phyloP scores from a whole-genome alignment of 1,140 invertebrate species.

The Manduca sexta region DNA sequence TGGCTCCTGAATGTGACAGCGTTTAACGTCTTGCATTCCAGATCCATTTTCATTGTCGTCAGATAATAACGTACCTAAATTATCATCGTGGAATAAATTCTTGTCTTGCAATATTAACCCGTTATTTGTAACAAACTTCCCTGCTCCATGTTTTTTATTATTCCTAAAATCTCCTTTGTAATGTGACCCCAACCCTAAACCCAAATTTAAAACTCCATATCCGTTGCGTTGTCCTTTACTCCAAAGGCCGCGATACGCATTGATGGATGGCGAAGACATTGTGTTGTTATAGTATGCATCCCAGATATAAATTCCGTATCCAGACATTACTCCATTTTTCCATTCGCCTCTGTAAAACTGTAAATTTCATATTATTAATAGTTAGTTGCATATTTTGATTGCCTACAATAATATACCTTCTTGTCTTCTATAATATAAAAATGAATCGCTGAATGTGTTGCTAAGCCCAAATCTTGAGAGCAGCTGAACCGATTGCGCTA shows the following conservation, averaged over 20 bases:
- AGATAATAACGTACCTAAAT: slow-evolving; percentile 33
- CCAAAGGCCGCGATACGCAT: slow-evolving; percentile 73
- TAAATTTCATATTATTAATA: not conserved
- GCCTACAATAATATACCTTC: too few species aligned
- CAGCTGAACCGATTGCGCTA: too few species aligned
- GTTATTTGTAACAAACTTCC: slow-evolving; percentile 72
- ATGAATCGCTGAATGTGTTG: too few species aligned
- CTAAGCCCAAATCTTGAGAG: too few species aligned
- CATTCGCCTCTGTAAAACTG: slow-evolving; percentile 74
- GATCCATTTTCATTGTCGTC: slow-evolving; percentile 14
- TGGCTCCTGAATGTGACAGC: slow-evolving; percentile 24
- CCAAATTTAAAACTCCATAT: slow-evolving; percentile 69
- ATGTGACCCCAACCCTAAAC: slow-evolving; percentile 67
- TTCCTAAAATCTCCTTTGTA: slow-evolving; percentile 73
- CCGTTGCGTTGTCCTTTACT: slow-evolving; percentile 69
- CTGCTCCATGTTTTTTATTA: slow-evolving; percentile 74
- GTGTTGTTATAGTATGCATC: slow-evolving; percentile 66
- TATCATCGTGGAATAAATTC: slow-evolving; percentile 69
- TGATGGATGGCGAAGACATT: slow-evolving; percentile 67
- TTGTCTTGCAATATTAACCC: slow-evolving; percentile 66
- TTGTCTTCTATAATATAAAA: too few species aligned
- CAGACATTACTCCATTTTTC: slow-evolving; percentile 72
- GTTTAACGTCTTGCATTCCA: slow-evolving; percentile 17
- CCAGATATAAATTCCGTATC: slow-evolving; percentile 75
- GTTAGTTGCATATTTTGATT: not conserved